Conservation (phyloP, 2,888 invertebrate species). For the Dryobotodes eremita region DNA sequence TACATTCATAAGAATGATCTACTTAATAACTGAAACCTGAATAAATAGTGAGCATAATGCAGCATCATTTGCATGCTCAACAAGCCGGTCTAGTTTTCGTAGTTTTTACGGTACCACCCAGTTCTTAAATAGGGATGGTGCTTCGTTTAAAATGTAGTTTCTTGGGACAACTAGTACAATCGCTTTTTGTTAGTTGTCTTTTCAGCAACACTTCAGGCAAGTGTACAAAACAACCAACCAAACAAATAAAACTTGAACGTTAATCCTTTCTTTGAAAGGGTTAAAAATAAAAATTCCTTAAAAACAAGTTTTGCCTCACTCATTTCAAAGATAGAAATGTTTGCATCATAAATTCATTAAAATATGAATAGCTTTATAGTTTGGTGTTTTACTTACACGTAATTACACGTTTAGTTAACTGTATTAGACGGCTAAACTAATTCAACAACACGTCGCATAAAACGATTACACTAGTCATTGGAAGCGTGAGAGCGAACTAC, state of each 20-base stretch:
- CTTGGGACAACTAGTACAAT: not conserved
- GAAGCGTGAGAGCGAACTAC: conserved; percentile 88
- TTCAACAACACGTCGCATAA: conserved; percentile 81
- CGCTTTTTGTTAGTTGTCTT: not conserved
- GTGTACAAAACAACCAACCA: not conserved
- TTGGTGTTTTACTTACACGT: conserved; percentile 42
- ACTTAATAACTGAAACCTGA: conserved; percentile 1
- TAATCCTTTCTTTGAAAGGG: not conserved
- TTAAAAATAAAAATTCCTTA: not conserved
- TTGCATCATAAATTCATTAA: conserved; percentile 10
- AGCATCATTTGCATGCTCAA: not conserved
- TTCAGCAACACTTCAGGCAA: not conserved
- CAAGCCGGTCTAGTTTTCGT: not conserved
- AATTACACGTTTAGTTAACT: conserved; percentile 64
- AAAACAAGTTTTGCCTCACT: not conserved
- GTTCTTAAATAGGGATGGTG: not conserved
- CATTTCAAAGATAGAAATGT: conserved; percentile 8
- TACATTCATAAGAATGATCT: no score
- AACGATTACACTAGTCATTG: conserved; percentile 83
- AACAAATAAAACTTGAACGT: not conserved
- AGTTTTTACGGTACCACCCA: no score
- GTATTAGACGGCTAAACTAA: conserved; percentile 72
- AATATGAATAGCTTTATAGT: conserved; percentile 31
- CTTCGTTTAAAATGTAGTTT: not conserved
- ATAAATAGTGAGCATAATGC: not conserved